Base-by-base conservation (phyloP, 2,888 invertebrate species). In the Ariolimax columbianus region DNA sequence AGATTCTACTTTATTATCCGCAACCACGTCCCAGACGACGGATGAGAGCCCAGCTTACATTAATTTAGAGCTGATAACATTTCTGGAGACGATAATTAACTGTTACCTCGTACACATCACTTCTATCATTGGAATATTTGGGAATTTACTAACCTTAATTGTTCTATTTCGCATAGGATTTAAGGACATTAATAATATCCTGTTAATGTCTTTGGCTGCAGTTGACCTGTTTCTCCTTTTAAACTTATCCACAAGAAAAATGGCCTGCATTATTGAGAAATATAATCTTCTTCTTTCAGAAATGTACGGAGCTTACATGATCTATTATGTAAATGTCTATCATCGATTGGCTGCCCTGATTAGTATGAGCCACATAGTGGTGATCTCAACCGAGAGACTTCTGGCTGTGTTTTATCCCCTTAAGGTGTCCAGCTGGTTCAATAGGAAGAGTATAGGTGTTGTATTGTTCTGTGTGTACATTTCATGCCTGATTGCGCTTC, bases 331-430 rank as follows among this genome's bases (percentile, higher is more conserved):
- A 26, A 43, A 43, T n/a, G 23, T 43, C 0, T 43, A 26, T 40
- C 23, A 11, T 72, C 72, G 40, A n/a, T 11, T 40, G 1, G 23
- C n/a, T 26, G 11, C 43, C 9, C 26, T n/a, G 7, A 43, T 40
- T 11, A 26, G 23, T 3, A 19, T 36, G 17, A 38, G 36, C 38
- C 81, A 81, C 51, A 63, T 81, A 7, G 70, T 43, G 17, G 26
- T 81, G 30, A 81, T 81, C 30, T 38, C 82, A 26, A 33, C 38
- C 14, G 82, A 82, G 40, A 51, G 82, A 40, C 36, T 55, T 17
- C 59, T 82, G 1, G 82, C 73, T n/a, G 82, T 82, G 1, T 73
- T 51, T 40, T 82, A 55, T 30, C 82, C 82, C 3, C 55, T 82
- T n/a, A 72, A 55, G 36, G 82, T 73, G 3, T 14, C n/a, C 6